Percentiles rank a stretch among this genome's conserved stretches.
phyloP scores from a whole-genome alignment of 1,140 invertebrate species.

The Drosophila oshimai region DNA sequence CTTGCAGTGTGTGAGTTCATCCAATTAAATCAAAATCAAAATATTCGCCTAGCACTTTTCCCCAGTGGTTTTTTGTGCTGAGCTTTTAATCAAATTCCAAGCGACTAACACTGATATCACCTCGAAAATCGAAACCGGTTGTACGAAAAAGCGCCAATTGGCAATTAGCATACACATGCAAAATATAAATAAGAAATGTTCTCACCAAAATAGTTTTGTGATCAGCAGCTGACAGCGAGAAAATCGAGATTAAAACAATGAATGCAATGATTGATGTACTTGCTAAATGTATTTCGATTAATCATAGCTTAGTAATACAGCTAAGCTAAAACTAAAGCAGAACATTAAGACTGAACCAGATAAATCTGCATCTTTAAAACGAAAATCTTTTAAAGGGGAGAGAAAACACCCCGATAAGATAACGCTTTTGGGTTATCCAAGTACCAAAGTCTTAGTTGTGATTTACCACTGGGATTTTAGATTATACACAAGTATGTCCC shows the following conservation, averaged over 20 bases:
- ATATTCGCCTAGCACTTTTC: slow-evolving; percentile 3
- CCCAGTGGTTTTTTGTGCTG: background rate
- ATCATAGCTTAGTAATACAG: background rate
- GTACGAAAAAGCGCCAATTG: background rate
- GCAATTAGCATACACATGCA: slow-evolving; percentile 26
- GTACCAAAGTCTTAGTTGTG: background rate
- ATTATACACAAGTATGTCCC: no score
- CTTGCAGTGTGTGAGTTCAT: background rate
- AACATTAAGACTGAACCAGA: background rate
- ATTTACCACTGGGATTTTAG: background rate
- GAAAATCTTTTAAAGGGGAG: background rate
- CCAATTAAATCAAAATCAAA: slow-evolving; percentile 35
- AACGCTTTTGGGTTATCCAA: background rate
- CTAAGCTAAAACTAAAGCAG: background rate
- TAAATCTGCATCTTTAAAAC: background rate
- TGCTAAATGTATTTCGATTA: background rate
- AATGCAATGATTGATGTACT: slow-evolving; percentile 1
- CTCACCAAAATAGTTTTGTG: slow-evolving; percentile 18
- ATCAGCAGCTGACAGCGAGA: background rate
- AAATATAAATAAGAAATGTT: slow-evolving; percentile 56
- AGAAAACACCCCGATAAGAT: slow-evolving; percentile 14
- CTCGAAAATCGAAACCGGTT: slow-evolving; percentile 30
- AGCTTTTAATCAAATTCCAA: slow-evolving; percentile 11
- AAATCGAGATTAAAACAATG: background rate
- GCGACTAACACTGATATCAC: slow-evolving; percentile 13